Evolutionary conservation across 1,140 invertebrate species (phyloP), one percentile per base, ranked within the genome.

Genomic region (Littorina saxatilis): DNA sequence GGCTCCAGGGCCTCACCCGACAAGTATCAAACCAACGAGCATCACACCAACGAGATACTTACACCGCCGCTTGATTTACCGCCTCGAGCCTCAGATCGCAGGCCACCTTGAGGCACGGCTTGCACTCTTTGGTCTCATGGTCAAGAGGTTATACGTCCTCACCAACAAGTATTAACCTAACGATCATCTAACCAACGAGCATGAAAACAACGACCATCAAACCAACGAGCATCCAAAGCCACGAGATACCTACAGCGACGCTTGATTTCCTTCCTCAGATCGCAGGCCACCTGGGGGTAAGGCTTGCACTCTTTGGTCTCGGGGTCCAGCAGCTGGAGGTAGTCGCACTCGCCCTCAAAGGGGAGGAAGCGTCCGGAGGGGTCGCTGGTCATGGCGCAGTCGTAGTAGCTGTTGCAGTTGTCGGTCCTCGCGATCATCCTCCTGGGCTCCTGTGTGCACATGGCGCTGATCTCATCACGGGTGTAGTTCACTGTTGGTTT

Each of bases 381-480:
- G 55, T 58, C 55, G 55, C n/a, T 58, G 55, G n/a, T 4, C 15
- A 15, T 15, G 55, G 55, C 9, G 55, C 55, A 58, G 55, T 58
- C n/a, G 55, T 58, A 58, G 55, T 23, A 58, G n/a, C 9, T 23
- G 55, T 58, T 58, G 55, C 55, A 58, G 55, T 58, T 58, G 55
- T 58, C 55, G 9, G 55, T 11, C 9, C n/a, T 27, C 9, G 23
- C 23, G n/a, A 58, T 23, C 15, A 58, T 27, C 4, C 55, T 9
- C 4, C 15, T 3, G 9, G 55, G 55, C 9, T 58, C n/a, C 9
- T 9, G 9, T 9, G 9, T 15, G 55, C 55, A 58, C 15, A 58
- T 58, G 55, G 55, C 55, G 13, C 3, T 23, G 55, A 58, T 3
- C n/a, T 11, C 9, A 4, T 58, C 23, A 9, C 23, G 55, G 55